Conservation (phyloP, 2,113 vertebrate genomes). For the Petrocephalus zakoni region DNA sequence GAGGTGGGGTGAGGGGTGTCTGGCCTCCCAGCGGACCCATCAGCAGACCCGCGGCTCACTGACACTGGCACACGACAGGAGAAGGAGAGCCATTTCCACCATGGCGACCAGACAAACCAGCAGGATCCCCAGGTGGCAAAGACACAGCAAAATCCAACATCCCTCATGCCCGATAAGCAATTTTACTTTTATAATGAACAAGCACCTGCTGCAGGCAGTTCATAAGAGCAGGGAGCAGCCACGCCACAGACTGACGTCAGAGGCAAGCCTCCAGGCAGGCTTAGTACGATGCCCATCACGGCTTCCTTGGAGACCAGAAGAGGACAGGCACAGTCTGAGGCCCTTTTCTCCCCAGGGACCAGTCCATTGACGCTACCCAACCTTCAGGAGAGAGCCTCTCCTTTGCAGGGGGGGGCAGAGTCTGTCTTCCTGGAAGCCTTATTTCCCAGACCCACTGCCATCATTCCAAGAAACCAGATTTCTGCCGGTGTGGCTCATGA, state of each 20-base stretch:
- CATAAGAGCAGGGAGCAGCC: too few species aligned
- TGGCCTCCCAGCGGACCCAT: background rate
- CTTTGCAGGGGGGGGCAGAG: too few species aligned
- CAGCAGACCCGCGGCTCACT: background rate
- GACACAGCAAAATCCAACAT: background rate
- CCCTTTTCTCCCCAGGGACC: background rate
- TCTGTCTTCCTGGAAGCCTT: background rate
- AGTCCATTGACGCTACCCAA: background rate
- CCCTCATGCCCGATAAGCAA: background rate
- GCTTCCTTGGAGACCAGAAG: background rate
- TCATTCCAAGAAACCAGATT: background rate
- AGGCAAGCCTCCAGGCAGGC: too few species aligned
- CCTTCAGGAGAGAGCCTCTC: background rate
- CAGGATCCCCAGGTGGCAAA: background rate
- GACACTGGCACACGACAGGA: background rate
- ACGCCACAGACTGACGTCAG: too few species aligned
- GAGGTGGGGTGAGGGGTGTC: background rate
- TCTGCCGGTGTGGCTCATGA: background rate
- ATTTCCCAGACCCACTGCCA: background rate
- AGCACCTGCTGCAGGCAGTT: background rate
- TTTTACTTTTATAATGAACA: background rate
- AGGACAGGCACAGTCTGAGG: background rate
- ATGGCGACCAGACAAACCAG: background rate
- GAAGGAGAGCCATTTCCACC: background rate
- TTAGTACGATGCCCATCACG: background rate